Percentiles rank a stretch among this genome's conserved stretches.
phyloP scores from a whole-genome alignment of 2,113 vertebrate species.

The Connochaetes taurinus region DNA sequence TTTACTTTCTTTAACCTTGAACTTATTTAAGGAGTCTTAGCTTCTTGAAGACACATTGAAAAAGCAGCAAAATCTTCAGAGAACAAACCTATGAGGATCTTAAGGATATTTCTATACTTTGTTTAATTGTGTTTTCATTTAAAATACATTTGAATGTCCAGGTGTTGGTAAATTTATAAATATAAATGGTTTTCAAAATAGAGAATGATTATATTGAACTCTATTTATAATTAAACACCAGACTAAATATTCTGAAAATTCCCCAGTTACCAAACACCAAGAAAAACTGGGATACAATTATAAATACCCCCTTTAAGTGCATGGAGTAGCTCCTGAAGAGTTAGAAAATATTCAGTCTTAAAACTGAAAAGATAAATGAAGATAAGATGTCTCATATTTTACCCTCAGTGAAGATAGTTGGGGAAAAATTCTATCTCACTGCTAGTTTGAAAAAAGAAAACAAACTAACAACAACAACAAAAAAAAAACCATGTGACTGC shows the following conservation, averaged over 20 bases:
- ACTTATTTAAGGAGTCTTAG: not conserved
- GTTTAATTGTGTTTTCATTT: not conserved
- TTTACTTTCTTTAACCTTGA: not conserved
- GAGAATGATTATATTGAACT: not conserved
- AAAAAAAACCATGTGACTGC: not conserved
- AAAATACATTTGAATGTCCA: not conserved
- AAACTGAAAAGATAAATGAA: not conserved
- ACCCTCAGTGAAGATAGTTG: not conserved
- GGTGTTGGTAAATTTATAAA: not conserved
- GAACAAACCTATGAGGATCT: not conserved
- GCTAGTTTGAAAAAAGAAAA: not conserved
- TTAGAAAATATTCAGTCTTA: not conserved
- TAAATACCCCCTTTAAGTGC: not conserved
- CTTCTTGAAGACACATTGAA: not conserved
- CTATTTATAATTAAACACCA: not conserved
- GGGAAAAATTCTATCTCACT: not conserved
- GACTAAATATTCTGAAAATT: not conserved
- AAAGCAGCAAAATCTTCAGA: not conserved
- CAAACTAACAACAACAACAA: not conserved
- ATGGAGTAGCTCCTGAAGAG: not conserved
- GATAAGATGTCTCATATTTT: fast-evolving
- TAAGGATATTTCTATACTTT: not conserved
- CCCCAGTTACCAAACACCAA: not conserved
- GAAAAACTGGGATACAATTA: not conserved
- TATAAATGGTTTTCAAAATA: not conserved